Base-by-base conservation (phyloP, 2,797 vertebrate genomes). In the Tamandua tetradactyla region DNA sequence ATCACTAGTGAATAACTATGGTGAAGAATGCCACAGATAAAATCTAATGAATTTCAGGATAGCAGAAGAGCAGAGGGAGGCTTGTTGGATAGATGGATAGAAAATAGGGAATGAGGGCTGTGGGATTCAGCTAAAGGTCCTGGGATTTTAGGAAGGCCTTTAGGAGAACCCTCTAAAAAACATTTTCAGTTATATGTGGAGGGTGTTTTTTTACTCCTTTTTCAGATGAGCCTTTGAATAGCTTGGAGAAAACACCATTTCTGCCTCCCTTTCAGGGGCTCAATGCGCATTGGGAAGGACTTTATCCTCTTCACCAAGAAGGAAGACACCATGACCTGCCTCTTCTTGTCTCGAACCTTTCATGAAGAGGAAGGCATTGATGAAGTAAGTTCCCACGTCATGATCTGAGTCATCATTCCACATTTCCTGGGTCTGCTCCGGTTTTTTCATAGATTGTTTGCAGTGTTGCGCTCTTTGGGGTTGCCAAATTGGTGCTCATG, bases 231-330 rank as follows among this genome's bases (percentile, higher is more conserved):
- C 59, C 90, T 94, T 79, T 85, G 61, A 89, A 25, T 90, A n/a
- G 20, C 42, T 95, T 32, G 75, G 37, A 96, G 27, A 96, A 55
- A 90, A 80, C 96, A 18, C 32, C 37, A 22, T 93, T 78, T 98
- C 83, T 95, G 17, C 76, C 86, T 98, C 84, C 95, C 71, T 96
- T 85, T 94, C 40, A 99, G 99, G 84, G 99, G 99, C 66, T 99
- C 99, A 59, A 99, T 99, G 99, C 98, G 99, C 89, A 99, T 99
- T 42, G 99, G 99, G 55, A 99, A 99, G 98, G 99, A 99, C 98
- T 99, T 99, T 96, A 99, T 99, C 96, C 98, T 99, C 76, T 99
- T 99, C 97, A 99, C 99, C 0, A 99, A 99, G 98, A 99, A 99
- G 95, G 99, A 98, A 49, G 97, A 98, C 74, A 98, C 98, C 8